Evolutionary conservation across 2,113 vertebrate genomes (phyloP).

Genomic region (Marmota flaviventris): DNA sequence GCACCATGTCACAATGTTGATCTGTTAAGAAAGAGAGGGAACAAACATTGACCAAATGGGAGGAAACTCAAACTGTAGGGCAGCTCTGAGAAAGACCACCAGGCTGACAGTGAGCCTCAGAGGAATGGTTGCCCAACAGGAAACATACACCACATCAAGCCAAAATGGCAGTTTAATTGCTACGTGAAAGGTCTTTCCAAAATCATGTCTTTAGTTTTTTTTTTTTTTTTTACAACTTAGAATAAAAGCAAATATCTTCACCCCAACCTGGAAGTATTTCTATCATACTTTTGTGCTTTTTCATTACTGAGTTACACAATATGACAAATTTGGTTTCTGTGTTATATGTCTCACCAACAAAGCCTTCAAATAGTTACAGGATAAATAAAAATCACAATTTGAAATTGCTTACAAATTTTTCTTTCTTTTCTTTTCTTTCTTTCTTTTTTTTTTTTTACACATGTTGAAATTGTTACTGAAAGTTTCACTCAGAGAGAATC

Average conservation of each 20-base stretch:
- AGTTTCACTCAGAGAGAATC: not conserved
- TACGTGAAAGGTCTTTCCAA: not conserved
- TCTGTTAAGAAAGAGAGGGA: not conserved
- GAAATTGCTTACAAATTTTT: not conserved
- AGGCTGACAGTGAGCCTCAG: not conserved
- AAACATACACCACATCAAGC: not conserved
- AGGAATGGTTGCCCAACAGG: not conserved
- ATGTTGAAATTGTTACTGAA: slow-evolving; percentile 38
- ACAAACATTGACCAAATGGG: not conserved
- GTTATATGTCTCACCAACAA: not conserved
- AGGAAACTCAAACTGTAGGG: not conserved
- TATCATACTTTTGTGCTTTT: not conserved
- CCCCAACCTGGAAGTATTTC: not conserved
- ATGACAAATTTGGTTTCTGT: not conserved
- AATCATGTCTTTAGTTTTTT: not conserved
- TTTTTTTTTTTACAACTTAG: not conserved
- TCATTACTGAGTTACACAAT: not conserved
- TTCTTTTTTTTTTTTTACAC: not conserved
- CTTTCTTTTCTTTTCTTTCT: not conserved
- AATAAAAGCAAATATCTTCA: not conserved
- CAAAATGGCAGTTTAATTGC: not conserved
- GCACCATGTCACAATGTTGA: too few species aligned
- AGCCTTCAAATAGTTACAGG: not conserved
- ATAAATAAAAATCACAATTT: not conserved
- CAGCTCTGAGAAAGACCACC: not conserved